Evolutionary conservation across 1,140 invertebrate genomes (phyloP), one percentile per base, ranked within the genome.

Genomic region (Oreohelix idahoensis): DNA sequence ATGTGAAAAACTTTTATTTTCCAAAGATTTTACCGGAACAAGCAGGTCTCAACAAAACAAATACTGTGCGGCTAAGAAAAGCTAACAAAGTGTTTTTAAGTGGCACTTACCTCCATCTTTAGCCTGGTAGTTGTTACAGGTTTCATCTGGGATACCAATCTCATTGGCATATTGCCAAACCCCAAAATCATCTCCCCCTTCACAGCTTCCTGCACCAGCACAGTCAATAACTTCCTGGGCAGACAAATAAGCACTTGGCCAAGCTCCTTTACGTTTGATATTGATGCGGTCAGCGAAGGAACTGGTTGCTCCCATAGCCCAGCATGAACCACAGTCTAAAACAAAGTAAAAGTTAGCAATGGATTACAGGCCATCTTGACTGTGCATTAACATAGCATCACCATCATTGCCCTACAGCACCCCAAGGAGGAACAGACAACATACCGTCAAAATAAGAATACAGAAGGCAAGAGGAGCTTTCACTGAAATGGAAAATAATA

Each of bases 311-410:
- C 93, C 93, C 89, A 93, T 92, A 13, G 92, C 94, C 93, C 93
- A 94, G 81, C 93, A 94, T 4, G 93, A 94, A 29, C 94, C 93
- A 90, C 93, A 94, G 83, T 94, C 93, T 94, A 38, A 83, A 0
- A n/a, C n/a, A n/a, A 51, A 81, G n/a, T 13, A 81, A 73, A 71
- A 45, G 5, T 8, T 45, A 45, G 15, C 42, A 45, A 15, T 8
- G 42, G 15, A 15, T 45, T 45, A 45, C 42, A 45, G 15, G 42
- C 15, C 5, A 45, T 45, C 42, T 45, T n/a, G n/a, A n/a, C n/a
- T n/a, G n/a, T n/a, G n/a, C n/a, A n/a, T n/a, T n/a, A n/a, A n/a
- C n/a, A n/a, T n/a, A n/a, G n/a, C n/a, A n/a, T n/a, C n/a, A n/a
- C n/a, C n/a, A n/a, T n/a, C n/a, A n/a, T n/a, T n/a, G n/a, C n/a